Base-by-base conservation (phyloP, 1,140 invertebrate genomes). In the Scylla paramamosain region DNA sequence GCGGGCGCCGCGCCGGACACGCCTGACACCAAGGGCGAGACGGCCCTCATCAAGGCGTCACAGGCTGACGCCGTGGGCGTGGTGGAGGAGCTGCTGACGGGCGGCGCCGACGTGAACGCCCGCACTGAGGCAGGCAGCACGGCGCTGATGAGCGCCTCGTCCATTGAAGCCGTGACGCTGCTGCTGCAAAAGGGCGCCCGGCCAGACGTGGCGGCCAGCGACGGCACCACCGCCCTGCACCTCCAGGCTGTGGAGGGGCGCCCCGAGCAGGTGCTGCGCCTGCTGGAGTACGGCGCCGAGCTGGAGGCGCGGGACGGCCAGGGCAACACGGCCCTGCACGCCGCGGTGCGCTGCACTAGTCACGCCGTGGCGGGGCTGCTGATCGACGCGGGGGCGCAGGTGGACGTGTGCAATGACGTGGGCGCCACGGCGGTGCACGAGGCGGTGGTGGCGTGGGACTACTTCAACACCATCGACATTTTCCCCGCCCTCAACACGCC, bases 181-280 rank as follows among this genome's bases (percentile, higher is more conserved):
- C 67, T 96, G 29, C 83, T 96, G 31, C 93, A 94, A 28, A 83
- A 92, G 20, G 32, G 67, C 14, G 94, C 95, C 28, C 82, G 91
- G 77, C 91, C 96, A 0, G 93, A 88, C 46, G 86, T 95, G 48
- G 95, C 77, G 12, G 96, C 92, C 25, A 87, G 45, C 25, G 93
- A 95, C 32, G 96, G 96, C 46, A 96, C 87, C 67, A 96, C 92
- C 0, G 94, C 95, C 25, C 93, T 96, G 28, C 96, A 96, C 87
- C 89, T 92, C n/a, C 95, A 96, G 59, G 93, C 95, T 12, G 89
- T 86, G 29, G 84, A 77, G 12, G 84, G 95, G 48, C 32, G 92
- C n/a, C 20, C 77, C 31, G 95, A 95, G 67, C 45, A 88, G 29
- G 91, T 92, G 28, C 12, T 29, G n/a, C 32, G 83, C 28, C 86